Evolutionary conservation across 2,888 invertebrate genomes (phyloP).

Genomic region (Timema cristinae): DNA sequence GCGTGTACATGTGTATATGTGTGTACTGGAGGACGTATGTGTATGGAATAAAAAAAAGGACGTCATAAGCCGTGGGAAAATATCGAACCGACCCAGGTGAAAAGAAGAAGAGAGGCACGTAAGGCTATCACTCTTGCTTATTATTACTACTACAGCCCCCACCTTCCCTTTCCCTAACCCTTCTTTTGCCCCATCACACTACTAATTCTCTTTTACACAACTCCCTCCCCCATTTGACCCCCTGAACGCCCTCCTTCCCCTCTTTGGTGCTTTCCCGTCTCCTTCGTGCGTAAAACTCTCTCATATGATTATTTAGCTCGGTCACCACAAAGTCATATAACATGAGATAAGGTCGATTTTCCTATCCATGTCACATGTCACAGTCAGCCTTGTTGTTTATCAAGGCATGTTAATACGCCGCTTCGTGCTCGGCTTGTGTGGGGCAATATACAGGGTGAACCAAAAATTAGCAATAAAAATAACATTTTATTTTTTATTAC

Average conservation of each 20-base stretch:
- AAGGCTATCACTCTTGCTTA: conserved; percentile 27
- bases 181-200: conserved; percentile 14
- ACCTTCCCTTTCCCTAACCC: neutral
- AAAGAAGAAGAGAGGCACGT: conserved; percentile 22
- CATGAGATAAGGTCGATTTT: conserved; percentile 17
- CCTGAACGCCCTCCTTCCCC: conserved; percentile 10
- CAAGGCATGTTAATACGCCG: too few relatives aligned
- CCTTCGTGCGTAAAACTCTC: conserved; percentile 15
- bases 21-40: neutral
- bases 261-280: neutral
- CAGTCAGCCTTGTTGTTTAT: conserved; percentile 17
- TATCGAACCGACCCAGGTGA: conserved; percentile 29
- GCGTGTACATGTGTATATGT: neutral
- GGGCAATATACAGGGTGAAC: too few relatives aligned
- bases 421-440: too few relatives aligned
- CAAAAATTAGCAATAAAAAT: too few relatives aligned
- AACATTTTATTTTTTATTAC: too few relatives aligned
- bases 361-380: conserved; percentile 18
- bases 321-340: conserved; percentile 23
- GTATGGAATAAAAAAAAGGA: conserved; percentile 13
- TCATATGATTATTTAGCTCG: conserved; percentile 13
- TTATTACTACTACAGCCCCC: conserved; percentile 22
- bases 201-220: neutral
- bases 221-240: conserved; percentile 1
- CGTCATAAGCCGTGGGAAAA: conserved; percentile 31